These are phyloP conservation scores for Antheraea assamensis DNA, from an alignment of 2,888 invertebrate species.

Conservation along the genomic window DNA sequence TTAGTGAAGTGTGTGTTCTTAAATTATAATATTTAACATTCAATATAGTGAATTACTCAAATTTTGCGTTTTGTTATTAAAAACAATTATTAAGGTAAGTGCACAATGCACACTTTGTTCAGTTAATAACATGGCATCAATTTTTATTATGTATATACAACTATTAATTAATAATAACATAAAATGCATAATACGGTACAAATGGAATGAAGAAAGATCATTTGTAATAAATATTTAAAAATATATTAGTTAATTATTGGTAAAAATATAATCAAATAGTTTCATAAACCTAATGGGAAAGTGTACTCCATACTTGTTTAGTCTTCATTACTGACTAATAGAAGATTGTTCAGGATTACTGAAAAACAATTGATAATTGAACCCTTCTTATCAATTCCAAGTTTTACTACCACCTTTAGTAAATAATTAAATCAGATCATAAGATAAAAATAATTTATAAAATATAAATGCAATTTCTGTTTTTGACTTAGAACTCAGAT, in stretches of 20 bases:
- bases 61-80: neutral
- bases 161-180: neutral
- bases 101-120: neutral
- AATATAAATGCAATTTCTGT: slow-evolving; percentile 20
- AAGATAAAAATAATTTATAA: slow-evolving; percentile 14
- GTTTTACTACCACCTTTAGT: neutral
- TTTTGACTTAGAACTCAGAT: slow-evolving; percentile 51
- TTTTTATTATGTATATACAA: neutral
- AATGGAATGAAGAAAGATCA: neutral
- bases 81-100: neutral
- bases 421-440: slow-evolving; percentile 7
- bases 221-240: neutral
- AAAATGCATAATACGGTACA: neutral
- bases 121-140: neutral
- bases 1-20: neutral
- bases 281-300: too few relatives aligned
- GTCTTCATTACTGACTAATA: neutral
- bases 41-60: too few relatives aligned
- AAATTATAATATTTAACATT: neutral
- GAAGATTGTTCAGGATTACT: neutral
- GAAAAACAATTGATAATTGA: neutral
- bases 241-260: neutral
- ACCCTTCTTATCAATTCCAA: neutral
- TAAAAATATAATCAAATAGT: neutral
- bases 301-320: neutral